Evolutionary conservation across 1,140 invertebrate genomes (phyloP), one percentile per base, ranked within the genome.

Genomic region (Coenobita brevimanus): DNA sequence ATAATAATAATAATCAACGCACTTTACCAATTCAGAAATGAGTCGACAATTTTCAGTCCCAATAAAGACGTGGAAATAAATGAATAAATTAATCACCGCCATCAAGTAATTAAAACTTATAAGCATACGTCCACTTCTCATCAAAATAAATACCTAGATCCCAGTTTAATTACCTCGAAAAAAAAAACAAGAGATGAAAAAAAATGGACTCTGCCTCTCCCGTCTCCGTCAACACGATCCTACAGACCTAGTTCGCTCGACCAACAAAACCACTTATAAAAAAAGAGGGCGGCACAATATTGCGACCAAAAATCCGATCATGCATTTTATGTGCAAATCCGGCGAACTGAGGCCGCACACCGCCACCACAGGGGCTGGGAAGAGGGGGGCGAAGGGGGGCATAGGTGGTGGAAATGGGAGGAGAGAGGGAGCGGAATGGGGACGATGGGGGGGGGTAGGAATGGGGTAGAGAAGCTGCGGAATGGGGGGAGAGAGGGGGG

Each of bases 251-350:
- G 78, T 81, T 64, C 36, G 64, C 24, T 64, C 57, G n/a, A 24
- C 78, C 78, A 30, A 81, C 41, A 76, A 76, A 76, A 76, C 73
- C 73, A 76, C 73, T 76, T 64, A 41, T 24, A 64, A 81, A 64
- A 41, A 64, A 54, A 81, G 41, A 41, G 24, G 15, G 57, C 33
- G 27, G 60, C 41, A 43, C 30, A 81, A 81, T 81, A 81, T 81
- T 64, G 78, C 4, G 13, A 50, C 13, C 57, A 81, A 81, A 81
- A 81, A 81, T 81, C 78, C 78, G 57, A 81, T 81, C 78, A 81
- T 80, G 78, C 33, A 64, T 81, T 81, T 81, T 64, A 64, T 64
- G 60, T 64, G 78, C 27, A 81, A 81, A 81, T 81, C 57, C 78
- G 30, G 10, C 3, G 27, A 81, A 41, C 15, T 6, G n/a, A 43